Evolutionary conservation across 2,797 vertebrate genomes (phyloP).

Genomic region (Falco rusticolus): DNA sequence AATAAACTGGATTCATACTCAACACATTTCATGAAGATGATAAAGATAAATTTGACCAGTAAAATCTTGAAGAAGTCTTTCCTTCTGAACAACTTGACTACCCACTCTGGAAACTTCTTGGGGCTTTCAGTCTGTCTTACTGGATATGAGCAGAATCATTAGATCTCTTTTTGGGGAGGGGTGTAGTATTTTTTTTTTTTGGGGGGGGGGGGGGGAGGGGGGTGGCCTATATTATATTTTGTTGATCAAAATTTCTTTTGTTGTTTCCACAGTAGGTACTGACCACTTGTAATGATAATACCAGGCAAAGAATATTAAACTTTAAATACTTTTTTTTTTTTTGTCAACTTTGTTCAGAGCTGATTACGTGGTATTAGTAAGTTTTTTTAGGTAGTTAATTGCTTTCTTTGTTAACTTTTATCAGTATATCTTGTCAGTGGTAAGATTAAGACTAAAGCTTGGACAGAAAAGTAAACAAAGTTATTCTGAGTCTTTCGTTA

Average conservation of each 20-base stretch:
- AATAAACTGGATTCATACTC: background rate
- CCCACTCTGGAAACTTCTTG: background rate
- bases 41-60: background rate
- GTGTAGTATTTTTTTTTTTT: background rate
- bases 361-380: background rate
- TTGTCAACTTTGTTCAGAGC: background rate
- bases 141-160: background rate
- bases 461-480: background rate
- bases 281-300: background rate
- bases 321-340: background rate
- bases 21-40: background rate
- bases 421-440: background rate
- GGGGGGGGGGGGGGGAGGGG: too few relatives aligned
- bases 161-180: background rate
- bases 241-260: background rate
- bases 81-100: background rate
- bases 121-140: background rate
- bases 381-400: background rate
- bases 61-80: background rate
- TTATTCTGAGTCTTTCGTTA: background rate
- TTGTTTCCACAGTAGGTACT: background rate
- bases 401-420: background rate
- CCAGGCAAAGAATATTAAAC: background rate
- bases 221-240: background rate
- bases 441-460: background rate